A percentile compares a stretch with the other conserved stretches of the same genome.
Conservation (phyloP, 2,888 invertebrate genomes). For the Euproctis similis region DNA sequence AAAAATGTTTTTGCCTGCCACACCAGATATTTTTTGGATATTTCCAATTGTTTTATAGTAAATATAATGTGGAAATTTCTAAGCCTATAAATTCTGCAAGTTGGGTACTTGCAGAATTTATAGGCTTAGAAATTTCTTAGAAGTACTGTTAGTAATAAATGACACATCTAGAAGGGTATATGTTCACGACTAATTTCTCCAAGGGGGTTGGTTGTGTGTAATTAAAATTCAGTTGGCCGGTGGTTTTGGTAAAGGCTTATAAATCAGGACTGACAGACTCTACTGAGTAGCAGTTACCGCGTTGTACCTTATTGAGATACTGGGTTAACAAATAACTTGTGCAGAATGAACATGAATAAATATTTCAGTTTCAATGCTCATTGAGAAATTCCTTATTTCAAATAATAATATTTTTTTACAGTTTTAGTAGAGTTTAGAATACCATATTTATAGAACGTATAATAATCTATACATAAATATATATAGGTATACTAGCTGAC, state of each 20-base stretch:
- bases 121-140: not conserved
- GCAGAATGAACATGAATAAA: conserved; percentile 6
- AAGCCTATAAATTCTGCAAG: too few species aligned
- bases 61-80: too few species aligned
- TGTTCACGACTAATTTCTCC: conserved; percentile 21
- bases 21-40: too few species aligned
- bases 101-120: too few species aligned
- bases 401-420: too few species aligned
- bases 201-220: conserved; percentile 41
- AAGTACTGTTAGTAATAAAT: not conserved
- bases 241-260: conserved; percentile 47
- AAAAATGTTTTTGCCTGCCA: too few species aligned
- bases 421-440: too few species aligned
- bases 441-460: too few species aligned
- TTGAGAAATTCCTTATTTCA: too few species aligned
- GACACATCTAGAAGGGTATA: conserved; percentile 17
- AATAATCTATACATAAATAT: too few species aligned
- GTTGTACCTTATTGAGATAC: conserved; percentile 19
- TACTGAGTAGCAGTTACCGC: conserved; percentile 7
- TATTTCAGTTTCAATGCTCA: not conserved
- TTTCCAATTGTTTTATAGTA: too few species aligned
- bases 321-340: conserved; percentile 22
- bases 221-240: conserved; percentile 51
- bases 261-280: conserved; percentile 37
- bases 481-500: too few species aligned